These are phyloP conservation scores for Myiozetetes cayanensis DNA, from an alignment of 2,113 vertebrate species.

Conservation along the genomic window DNA sequence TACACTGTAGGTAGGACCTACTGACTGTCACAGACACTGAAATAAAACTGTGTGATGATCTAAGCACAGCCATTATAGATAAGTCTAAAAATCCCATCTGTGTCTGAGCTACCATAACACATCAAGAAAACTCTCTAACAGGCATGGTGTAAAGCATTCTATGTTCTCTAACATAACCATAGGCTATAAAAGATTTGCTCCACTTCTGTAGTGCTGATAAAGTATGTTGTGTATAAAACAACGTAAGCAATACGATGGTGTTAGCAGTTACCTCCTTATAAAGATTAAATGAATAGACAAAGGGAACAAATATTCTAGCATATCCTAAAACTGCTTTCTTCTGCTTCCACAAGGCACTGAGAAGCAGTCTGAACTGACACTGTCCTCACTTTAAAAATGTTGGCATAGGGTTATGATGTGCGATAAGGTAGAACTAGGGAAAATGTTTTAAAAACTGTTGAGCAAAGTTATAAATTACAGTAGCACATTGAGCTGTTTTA, in stretches of 20 bases:
- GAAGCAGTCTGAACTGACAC: neutral
- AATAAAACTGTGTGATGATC: neutral
- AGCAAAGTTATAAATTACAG: conserved; percentile 1
- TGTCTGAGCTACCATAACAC: neutral
- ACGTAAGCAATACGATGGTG: neutral
- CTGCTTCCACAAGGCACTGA: neutral
- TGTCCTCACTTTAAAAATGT: neutral
- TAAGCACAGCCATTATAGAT: neutral
- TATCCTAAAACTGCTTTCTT: neutral
- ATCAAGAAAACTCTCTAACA: neutral
- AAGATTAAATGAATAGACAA: neutral
- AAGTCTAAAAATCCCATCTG: neutral
- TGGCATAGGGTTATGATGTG: neutral
- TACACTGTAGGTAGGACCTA: neutral
- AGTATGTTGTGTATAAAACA: neutral
- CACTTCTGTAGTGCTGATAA: neutral
- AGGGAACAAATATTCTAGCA: neutral
- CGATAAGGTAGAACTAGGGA: neutral
- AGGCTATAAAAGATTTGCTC: neutral
- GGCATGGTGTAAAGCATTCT: neutral
- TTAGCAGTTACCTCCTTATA: neutral
- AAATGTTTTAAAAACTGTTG: neutral
- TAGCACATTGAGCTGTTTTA: neutral
- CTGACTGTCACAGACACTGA: neutral
- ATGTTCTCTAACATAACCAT: neutral